Evolutionary conservation across 2,888 invertebrate genomes (phyloP).

Genomic region (Sipha maydis): DNA sequence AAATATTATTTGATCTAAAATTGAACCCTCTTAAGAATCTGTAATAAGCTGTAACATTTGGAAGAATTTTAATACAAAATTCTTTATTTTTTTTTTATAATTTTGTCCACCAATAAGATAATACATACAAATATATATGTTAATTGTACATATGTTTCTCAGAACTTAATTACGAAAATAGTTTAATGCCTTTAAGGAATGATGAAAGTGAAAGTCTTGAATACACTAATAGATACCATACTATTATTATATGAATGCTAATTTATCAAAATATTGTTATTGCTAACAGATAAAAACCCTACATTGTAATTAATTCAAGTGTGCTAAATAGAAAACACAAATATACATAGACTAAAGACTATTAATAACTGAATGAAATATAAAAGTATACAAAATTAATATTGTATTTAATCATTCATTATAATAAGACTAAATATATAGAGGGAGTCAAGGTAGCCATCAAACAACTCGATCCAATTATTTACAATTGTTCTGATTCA

Average conservation of each 20-base stretch:
- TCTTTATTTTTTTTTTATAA: no score
- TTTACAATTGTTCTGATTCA: no score
- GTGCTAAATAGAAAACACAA: conserved; percentile 12
- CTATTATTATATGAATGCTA: conserved; percentile 46
- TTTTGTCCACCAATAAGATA: no score
- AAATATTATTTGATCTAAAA: no score
- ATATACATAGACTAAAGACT: neutral
- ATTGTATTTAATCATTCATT: neutral
- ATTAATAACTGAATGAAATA: neutral
- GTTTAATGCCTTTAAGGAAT: neutral
- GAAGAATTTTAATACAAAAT: no score
- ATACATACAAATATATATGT: neutral
- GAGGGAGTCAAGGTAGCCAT: no score
- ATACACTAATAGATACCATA: conserved; percentile 22
- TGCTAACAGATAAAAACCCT: conserved; percentile 13
- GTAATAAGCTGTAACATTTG: no score
- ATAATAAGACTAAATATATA: neutral
- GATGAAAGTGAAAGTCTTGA: conserved; percentile 33
- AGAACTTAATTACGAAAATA: conserved; percentile 25
- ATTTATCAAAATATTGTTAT: conserved; percentile 40
- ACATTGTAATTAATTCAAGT: conserved; percentile 6
- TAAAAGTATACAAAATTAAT: neutral
- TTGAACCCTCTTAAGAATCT: no score
- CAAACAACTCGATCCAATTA: no score
- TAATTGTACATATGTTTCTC: neutral